Evolutionary conservation across 2,888 invertebrate species (phyloP).

Genomic region (Eupelmus urozonus): DNA sequence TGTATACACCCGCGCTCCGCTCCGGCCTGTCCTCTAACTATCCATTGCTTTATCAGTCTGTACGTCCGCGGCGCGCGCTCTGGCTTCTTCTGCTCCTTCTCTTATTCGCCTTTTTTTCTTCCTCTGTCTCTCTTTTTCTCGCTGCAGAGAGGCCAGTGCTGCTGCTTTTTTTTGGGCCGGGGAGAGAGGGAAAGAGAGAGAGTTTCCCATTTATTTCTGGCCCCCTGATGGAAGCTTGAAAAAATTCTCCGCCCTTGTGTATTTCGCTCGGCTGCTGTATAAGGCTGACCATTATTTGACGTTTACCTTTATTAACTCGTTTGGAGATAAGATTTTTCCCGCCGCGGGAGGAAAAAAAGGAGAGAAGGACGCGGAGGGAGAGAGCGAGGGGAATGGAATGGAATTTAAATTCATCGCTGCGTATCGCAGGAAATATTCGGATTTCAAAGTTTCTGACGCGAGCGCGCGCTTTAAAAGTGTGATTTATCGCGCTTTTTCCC

Average conservation of each 20-base stretch:
- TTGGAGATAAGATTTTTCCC: conserved; percentile 56
- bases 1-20: not conserved
- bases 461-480: too few relatives aligned
- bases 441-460: conserved; percentile 47
- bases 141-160: too few relatives aligned
- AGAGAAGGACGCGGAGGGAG: not conserved
- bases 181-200: not conserved
- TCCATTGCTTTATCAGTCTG: conserved; percentile 57
- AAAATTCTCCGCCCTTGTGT: conserved; percentile 34
- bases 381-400: not conserved
- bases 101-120: conserved; percentile 16
- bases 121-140: not conserved
- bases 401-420: conserved; percentile 53
- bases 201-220: conserved; percentile 57
- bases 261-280: conserved; percentile 2
- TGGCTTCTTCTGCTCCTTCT: conserved; percentile 36
- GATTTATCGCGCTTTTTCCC: too few relatives aligned
- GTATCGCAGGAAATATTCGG: conserved; percentile 26
- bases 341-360: not conserved
- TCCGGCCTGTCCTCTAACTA: conserved; percentile 51
- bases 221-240: conserved; percentile 53
- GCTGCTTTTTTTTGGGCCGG: conserved; percentile 1
- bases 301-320: conserved; percentile 59
- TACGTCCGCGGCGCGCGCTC: conserved; percentile 12
- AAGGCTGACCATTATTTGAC: conserved; percentile 56